These are phyloP conservation scores for Triplophysa dalaica DNA, from an alignment of 2,113 vertebrate species.

Conservation along the genomic window DNA sequence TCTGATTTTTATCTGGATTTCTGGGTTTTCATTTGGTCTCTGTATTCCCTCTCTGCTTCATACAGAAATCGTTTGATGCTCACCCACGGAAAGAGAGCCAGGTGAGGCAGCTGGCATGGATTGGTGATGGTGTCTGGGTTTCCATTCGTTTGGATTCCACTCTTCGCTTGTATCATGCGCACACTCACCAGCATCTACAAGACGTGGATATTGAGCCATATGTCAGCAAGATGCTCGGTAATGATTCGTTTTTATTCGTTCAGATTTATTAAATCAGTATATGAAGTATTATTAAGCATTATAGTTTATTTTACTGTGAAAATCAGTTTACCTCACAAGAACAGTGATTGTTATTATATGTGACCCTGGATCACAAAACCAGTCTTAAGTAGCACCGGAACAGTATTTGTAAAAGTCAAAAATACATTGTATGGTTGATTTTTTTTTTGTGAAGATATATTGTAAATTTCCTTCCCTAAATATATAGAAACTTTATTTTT, in stretches of 20 bases:
- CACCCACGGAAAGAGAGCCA: constrained; percentile 96
- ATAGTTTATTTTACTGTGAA: too few relatives aligned
- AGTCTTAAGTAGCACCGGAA: too few relatives aligned
- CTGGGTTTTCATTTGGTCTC: neutral
- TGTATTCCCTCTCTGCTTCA: neutral
- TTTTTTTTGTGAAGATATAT: too few relatives aligned
- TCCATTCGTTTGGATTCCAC: constrained; percentile 97
- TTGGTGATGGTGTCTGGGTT: constrained; percentile 96
- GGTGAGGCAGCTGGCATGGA: constrained; percentile 95
- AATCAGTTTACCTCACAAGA: too few relatives aligned
- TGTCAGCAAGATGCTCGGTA: constrained; percentile 98
- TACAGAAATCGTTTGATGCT: constrained; percentile 93
- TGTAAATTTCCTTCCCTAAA: too few relatives aligned
- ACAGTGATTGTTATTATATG: too few relatives aligned
- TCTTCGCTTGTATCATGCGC: constrained; percentile 91
- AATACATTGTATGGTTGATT: too few relatives aligned
- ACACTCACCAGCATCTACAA: constrained; percentile 95
- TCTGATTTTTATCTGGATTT: neutral
- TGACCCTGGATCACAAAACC: too few relatives aligned
- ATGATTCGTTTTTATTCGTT: constrained; percentile 12
- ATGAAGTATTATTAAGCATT: too few relatives aligned
- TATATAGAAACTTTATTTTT: too few relatives aligned
- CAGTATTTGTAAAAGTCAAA: too few relatives aligned
- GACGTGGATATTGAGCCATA: constrained; percentile 98
- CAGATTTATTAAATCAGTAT: too few relatives aligned